Percentiles rank a stretch among this genome's conserved stretches.
These are phyloP conservation scores for Pseudonaja textilis DNA, from an alignment of 2,113 vertebrate species.

Conservation along the genomic window DNA sequence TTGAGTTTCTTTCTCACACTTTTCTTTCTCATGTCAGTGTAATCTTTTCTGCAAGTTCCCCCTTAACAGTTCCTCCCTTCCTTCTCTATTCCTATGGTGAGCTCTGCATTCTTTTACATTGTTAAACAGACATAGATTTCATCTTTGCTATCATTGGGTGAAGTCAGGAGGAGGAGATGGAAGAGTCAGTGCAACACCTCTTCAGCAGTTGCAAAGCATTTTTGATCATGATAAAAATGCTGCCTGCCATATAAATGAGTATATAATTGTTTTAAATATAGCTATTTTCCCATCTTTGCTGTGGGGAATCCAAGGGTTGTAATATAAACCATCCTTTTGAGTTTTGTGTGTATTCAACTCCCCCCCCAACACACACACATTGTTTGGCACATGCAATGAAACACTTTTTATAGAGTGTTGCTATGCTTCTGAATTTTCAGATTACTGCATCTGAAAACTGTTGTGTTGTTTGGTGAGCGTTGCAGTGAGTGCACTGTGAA, in stretches of 20 bases:
- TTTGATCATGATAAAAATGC: background rate
- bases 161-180: background rate
- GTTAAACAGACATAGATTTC: background rate
- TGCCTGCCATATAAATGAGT: background rate
- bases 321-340: background rate
- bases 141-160: background rate
- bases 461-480: background rate
- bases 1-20: background rate
- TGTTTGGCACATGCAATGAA: background rate
- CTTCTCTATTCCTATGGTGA: background rate
- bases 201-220: background rate
- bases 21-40: background rate
- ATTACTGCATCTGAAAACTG: background rate
- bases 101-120: background rate
- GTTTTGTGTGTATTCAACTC: background rate
- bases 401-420: background rate
- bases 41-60: background rate
- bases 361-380: no score
- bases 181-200: background rate
- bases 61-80: background rate
- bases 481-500: background rate
- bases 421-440: background rate
- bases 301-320: background rate
- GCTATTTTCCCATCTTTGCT: background rate
- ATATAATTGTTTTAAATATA: background rate